These are phyloP conservation scores for Dicerorhinus sumatrensis DNA, from an alignment of 2,113 vertebrate species.

Conservation along the genomic window DNA sequence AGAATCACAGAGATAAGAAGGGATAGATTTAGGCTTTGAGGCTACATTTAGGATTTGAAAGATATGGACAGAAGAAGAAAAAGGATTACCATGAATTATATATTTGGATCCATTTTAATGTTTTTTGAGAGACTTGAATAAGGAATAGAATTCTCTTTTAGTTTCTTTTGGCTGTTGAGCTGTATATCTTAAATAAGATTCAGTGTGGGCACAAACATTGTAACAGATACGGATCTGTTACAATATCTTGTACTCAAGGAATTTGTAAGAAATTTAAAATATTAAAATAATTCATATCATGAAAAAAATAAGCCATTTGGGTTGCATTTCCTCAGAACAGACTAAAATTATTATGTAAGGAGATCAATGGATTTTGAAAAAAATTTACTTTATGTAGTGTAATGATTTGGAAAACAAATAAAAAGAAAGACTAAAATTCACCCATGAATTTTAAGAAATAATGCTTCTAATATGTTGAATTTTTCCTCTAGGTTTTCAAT, in stretches of 20 bases:
- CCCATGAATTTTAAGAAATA: background rate
- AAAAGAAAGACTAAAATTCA: constrained; percentile 12
- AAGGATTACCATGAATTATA: background rate
- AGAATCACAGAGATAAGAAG: background rate
- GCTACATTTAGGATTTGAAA: background rate
- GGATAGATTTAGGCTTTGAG: background rate
- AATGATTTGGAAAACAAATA: background rate
- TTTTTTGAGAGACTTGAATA: background rate
- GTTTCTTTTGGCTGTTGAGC: background rate
- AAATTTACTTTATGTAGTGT: background rate
- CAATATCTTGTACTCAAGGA: background rate
- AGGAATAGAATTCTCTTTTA: background rate
- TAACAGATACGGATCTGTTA: background rate
- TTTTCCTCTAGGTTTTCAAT: background rate
- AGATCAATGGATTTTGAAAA: background rate
- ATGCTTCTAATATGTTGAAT: background rate
- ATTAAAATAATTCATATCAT: background rate
- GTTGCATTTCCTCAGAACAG: background rate
- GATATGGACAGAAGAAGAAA: background rate
- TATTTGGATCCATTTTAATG: background rate
- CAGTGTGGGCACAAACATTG: background rate
- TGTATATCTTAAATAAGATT: background rate
- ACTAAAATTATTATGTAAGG: constrained; percentile 6
- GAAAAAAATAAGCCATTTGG: background rate
- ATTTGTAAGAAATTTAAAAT: background rate